phyloP scores from a whole-genome alignment of 2,888 invertebrate genomes.

The Phyllotreta cruciferae region DNA sequence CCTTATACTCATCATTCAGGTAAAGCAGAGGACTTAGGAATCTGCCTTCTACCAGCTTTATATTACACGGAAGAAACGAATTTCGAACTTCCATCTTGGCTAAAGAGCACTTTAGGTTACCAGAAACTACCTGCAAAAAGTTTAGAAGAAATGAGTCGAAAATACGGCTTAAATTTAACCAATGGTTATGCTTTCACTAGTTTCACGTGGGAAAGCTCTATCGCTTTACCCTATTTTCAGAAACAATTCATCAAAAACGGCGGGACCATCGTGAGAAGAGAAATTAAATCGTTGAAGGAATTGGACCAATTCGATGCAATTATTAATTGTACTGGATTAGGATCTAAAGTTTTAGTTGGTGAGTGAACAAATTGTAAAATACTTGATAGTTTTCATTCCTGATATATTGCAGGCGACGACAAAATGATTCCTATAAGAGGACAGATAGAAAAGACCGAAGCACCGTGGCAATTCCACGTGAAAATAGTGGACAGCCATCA shows the following conservation, averaged over 20 bases:
- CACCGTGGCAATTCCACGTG: slow-evolving; percentile 70
- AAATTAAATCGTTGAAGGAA: slow-evolving; percentile 64
- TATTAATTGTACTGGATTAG: slow-evolving; percentile 82
- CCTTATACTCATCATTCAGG: slow-evolving; percentile 34
- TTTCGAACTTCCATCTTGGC: slow-evolving; percentile 57
- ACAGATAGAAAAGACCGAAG: slow-evolving; percentile 70
- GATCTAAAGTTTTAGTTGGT: slow-evolving; percentile 66
- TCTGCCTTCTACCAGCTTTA: slow-evolving; percentile 43
- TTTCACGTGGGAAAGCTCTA: slow-evolving; percentile 71
- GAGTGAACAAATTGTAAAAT: slow-evolving; percentile 4
- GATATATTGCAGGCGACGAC: slow-evolving; percentile 42
- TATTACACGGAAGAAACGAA: slow-evolving; percentile 51
- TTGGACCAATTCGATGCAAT: slow-evolving; percentile 66
- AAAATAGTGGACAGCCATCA: slow-evolving; percentile 61
- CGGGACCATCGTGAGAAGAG: slow-evolving; percentile 64
- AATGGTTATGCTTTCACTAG: slow-evolving; percentile 71
- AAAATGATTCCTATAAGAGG: slow-evolving; percentile 74
- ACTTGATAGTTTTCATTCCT: slow-evolving; percentile 1
- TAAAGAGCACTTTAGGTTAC: slow-evolving; percentile 60
- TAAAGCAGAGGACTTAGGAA: slow-evolving; percentile 46
- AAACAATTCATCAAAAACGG: slow-evolving; percentile 67
- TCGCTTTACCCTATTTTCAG: slow-evolving; percentile 72
- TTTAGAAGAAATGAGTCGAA: slow-evolving; percentile 55
- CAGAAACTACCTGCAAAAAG: slow-evolving; percentile 51
- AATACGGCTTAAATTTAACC: slow-evolving; percentile 58